Conservation (phyloP, 2,888 invertebrate genomes). For the Volucella bombylans region DNA sequence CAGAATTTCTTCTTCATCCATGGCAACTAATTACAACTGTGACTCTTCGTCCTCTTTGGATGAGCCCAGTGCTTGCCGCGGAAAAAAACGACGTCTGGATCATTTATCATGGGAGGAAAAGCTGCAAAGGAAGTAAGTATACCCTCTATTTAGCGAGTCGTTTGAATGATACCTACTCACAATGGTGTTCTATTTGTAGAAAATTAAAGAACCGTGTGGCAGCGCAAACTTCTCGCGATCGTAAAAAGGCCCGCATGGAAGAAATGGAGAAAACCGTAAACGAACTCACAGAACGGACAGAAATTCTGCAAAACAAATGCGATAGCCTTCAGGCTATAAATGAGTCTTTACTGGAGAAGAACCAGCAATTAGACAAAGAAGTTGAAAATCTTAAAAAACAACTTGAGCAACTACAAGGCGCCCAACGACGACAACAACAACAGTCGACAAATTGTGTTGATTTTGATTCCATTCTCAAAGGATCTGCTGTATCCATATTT, state of each 20-base stretch:
- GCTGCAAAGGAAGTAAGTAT: constrained; percentile 91
- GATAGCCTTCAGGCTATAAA: constrained; percentile 84
- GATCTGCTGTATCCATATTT: constrained; percentile 89
- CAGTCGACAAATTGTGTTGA: constrained; percentile 84
- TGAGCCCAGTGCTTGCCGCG: constrained; percentile 74
- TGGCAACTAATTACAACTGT: constrained; percentile 17
- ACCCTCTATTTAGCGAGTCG: neutral
- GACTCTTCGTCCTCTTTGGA: constrained; percentile 59
- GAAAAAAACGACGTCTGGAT: constrained; percentile 90
- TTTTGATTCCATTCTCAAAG: constrained; percentile 85
- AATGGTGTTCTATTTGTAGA: constrained; percentile 83
- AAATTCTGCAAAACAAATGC: constrained; percentile 84
- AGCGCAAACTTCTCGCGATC: constrained; percentile 97
- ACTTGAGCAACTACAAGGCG: constrained; percentile 83
- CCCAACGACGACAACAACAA: constrained; percentile 67
- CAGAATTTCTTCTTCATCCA: constrained; percentile 60
- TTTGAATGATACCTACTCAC: neutral
- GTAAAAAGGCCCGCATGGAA: constrained; percentile 96
- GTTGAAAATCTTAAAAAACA: constrained; percentile 85
- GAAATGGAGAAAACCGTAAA: constrained; percentile 91
- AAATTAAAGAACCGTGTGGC: constrained; percentile 98
- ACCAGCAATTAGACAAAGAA: constrained; percentile 87
- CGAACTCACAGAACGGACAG: constrained; percentile 86
- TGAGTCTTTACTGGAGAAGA: constrained; percentile 86
- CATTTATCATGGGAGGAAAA: constrained; percentile 94